These are phyloP conservation scores for Prosopocoilus inquinatus DNA, from an alignment of 2,888 invertebrate species.

Conservation along the genomic window DNA sequence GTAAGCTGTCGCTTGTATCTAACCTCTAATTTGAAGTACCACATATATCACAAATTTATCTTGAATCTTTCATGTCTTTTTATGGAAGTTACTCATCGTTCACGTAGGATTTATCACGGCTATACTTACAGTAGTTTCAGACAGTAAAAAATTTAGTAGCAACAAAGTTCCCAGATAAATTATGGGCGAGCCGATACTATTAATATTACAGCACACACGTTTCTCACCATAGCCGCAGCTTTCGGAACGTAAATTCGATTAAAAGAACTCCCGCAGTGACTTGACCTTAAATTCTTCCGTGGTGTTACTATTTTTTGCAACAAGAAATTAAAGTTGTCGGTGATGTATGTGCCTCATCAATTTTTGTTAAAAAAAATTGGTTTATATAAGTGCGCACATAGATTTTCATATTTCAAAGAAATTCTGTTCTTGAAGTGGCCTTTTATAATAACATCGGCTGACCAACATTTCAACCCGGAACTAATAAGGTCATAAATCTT, in stretches of 20 bases:
- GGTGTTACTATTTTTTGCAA: too few relatives aligned
- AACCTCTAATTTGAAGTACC: not conserved
- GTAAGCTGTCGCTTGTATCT: too few relatives aligned
- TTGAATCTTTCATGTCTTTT: conserved; percentile 10
- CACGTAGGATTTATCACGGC: conserved; percentile 12
- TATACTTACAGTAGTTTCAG: conserved; percentile 13
- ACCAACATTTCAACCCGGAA: conserved; percentile 20
- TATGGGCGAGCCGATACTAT: not conserved
- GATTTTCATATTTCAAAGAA: too few relatives aligned
- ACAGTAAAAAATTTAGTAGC: conserved; percentile 12
- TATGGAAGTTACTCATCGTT: conserved; percentile 11
- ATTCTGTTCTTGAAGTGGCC: too few relatives aligned
- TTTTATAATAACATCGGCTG: not conserved
- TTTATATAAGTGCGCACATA: too few relatives aligned
- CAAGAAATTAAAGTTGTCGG: too few relatives aligned
- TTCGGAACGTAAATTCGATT: too few relatives aligned
- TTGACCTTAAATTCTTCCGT: conserved; percentile 1
- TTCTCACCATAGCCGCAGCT: too few relatives aligned
- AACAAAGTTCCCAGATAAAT: conserved; percentile 10
- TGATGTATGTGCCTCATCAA: too few relatives aligned
- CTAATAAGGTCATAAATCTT: conserved; percentile 23
- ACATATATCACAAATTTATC: conserved; percentile 14
- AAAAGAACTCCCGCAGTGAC: conserved; percentile 2
- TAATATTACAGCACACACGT: too few relatives aligned
- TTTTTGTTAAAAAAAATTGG: too few relatives aligned